Evolutionary conservation across 1,140 invertebrate species (phyloP).

Genomic region (Whitmania pigra): DNA sequence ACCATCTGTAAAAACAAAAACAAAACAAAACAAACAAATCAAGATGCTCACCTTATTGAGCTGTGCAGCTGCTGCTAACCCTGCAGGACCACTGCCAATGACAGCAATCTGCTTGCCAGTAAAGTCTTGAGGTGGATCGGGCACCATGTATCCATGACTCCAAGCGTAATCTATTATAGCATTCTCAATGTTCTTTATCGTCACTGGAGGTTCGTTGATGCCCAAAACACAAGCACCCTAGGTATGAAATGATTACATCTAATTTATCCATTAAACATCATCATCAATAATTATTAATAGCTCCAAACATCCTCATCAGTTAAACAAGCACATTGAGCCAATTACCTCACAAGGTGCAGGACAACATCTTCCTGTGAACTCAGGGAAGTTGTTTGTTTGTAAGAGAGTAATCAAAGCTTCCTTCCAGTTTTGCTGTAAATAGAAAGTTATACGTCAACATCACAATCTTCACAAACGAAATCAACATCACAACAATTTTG

Average conservation of each 20-base stretch:
- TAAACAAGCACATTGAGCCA: neutral
- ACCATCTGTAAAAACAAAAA: too few species aligned
- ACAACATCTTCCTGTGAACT: slow-evolving; percentile 95
- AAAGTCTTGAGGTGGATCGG: slow-evolving; percentile 57
- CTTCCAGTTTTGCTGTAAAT: slow-evolving; percentile 67
- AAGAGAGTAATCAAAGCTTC: slow-evolving; percentile 87
- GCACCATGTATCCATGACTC: slow-evolving; percentile 79
- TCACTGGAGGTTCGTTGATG: slow-evolving; percentile 87
- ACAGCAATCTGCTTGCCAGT: slow-evolving; percentile 78
- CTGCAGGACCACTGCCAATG: slow-evolving; percentile 88
- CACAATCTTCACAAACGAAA: neutral
- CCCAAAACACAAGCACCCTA: slow-evolving; percentile 86
- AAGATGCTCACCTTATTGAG: slow-evolving; percentile 64
- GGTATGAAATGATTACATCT: neutral
- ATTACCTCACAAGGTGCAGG: slow-evolving; percentile 84
- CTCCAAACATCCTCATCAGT: too few species aligned
- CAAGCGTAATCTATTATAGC: slow-evolving; percentile 97
- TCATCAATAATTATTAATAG: too few species aligned
- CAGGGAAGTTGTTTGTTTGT: slow-evolving; percentile 98
- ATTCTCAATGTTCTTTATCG: slow-evolving; percentile 98
- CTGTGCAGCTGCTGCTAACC: slow-evolving; percentile 89
- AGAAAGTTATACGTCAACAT: slow-evolving; percentile 17
- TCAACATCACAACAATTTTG: too few species aligned
- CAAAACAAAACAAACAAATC: too few species aligned
- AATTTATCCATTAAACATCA: neutral